Percentiles rank a stretch among this genome's conserved stretches.
Evolutionary conservation across 2,113 vertebrate genomes (phyloP).

Genomic region (Microcebus ravelobensis): DNA sequence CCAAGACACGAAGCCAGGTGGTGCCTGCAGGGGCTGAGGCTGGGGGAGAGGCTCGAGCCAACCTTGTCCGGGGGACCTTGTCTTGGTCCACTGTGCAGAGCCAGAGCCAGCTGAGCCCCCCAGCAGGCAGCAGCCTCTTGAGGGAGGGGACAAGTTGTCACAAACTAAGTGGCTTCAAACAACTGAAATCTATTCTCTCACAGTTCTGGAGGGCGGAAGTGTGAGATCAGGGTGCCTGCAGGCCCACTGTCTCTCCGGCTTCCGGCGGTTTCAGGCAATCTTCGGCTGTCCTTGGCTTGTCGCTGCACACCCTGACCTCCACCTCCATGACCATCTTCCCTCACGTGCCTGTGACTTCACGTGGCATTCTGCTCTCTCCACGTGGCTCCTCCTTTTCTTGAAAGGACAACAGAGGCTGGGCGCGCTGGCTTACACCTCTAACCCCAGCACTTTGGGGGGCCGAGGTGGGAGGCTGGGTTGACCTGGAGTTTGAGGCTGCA

Average conservation of each 20-base stretch:
- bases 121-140: not conserved
- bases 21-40: not conserved
- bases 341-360: accelerated
- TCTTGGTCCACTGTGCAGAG: not conserved
- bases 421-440: too few species aligned
- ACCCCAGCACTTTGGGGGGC: too few species aligned
- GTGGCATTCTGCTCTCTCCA: accelerated
- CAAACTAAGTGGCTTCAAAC: not conserved
- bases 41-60: not conserved
- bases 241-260: not conserved
- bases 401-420: too few species aligned
- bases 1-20: not conserved
- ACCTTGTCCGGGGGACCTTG: too few species aligned
- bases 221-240: too few species aligned
- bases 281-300: accelerated
- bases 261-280: accelerated
- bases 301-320: accelerated
- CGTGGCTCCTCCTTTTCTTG: too few species aligned
- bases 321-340: not conserved
- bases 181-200: not conserved
- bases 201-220: not conserved
- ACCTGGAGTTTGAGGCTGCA: too few species aligned
- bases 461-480: too few species aligned
- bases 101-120: not conserved
- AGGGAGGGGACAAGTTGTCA: too few species aligned